Evolutionary conservation across 2,113 vertebrate species (phyloP), one percentile per base, ranked within the genome.

Genomic region (Macrotis lagotis): DNA sequence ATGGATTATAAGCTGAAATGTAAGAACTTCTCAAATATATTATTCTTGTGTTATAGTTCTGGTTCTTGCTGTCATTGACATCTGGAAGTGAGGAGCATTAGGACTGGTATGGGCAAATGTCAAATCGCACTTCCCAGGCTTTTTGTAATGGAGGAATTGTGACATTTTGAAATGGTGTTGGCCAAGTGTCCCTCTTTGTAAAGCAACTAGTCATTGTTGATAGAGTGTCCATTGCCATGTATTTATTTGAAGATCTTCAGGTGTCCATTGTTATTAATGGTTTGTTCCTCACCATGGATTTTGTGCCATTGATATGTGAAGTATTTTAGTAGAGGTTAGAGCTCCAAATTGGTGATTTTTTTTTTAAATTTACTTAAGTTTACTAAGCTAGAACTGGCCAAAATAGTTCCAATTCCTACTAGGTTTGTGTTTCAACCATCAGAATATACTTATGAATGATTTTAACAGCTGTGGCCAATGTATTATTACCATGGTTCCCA

Each of bases 281-380:
- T 94, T 48, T 10, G 3, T 66, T 48, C 44, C 19, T 14, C 25
- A 48, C n/a, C 44, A 89, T 19, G 0, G 0, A 11, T 22, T 66
- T 55, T 89, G 0, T 90, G 59, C n/a, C 90, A n/a, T 25, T n/a
- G 91, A 37, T 31, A 44, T 50, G 47, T 66, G 50, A 91, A 48
- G 31, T 47, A 51, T 94, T 97, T 92, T 49, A 48, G 66, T n/a
- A 53, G 25, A 83, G 10, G 37, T 94, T 94, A 96, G 28, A 94
- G 53, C 52, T 95, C 25, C 25, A 31, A 83, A 55, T 92, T 92
- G 93, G 94, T 66, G 51, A 48, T 89, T 95, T 90, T 59, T 95
- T 90, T 59, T 88, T 51, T 93, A 92, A 83, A 26, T 96, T 95
- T 91, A 66, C 55, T 95, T 93, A 94, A 28, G 51, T 94, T 96